Base-by-base conservation (phyloP, 2,888 invertebrate species). In the Scaptodrosophila latifasciaeformis region DNA sequence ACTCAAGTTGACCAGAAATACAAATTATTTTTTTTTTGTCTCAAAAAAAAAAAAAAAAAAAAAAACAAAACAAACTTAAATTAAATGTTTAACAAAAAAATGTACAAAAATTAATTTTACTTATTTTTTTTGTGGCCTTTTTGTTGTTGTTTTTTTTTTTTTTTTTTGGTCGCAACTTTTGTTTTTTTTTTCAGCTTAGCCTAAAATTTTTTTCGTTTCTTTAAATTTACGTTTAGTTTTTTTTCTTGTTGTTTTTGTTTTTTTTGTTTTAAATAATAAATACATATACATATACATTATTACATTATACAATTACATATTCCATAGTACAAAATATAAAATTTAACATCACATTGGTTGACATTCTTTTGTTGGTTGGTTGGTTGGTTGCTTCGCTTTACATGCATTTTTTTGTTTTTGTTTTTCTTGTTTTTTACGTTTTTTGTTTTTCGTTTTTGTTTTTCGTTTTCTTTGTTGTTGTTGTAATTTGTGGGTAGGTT, bases 341-440 rank as follows among this genome's bases (percentile, higher is more conserved):
- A 77, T 74, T 74, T 77, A 74, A 74, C 74, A 74, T 74, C 74
- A 74, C 74, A 74, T 74, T 74, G 74, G 81, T 74, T 74, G 81
- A 74, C 74, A 77, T 80, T 80, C 81, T 74, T 80, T 74, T 74
- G 72, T 72, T 74, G 81, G 72, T 80, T 72, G 72, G n/a, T n/a
- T n/a, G n/a, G 72, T 72, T 74, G 72, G 72, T 74, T 74, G 78
- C 74, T 74, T 74, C 81, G 72, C 80, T 79, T 76, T n/a, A 48
- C 63, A 53, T 51, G 59, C 70, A 53, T 51, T 50, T 47, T 49
- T 45, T 40, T 62, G 30, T 15, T 56, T 35, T 35, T 45, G 15
- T n/a, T 47, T 37, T 13, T 54, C 37, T 18, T 50, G 34, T 21
- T 53, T 47, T 34, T 44, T 46, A 24, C 40, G 12, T 9, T 29